Conservation (phyloP, 1,140 invertebrate genomes). For the Pachyrhynchus sulphureomaculatus region DNA sequence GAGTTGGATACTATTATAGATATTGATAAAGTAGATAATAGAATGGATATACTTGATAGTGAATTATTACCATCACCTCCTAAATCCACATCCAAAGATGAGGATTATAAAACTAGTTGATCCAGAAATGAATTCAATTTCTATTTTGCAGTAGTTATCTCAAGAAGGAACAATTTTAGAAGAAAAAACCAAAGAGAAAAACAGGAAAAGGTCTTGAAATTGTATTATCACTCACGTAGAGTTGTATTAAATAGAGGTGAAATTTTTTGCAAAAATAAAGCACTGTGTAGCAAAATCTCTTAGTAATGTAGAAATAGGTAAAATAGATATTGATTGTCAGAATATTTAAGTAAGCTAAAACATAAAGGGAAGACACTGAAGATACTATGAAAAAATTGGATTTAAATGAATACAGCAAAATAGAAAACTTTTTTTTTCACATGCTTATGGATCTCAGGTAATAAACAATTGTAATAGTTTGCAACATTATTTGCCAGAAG, state of each 20-base stretch:
- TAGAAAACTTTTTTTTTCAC: slow-evolving; percentile 30
- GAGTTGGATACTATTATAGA: no score
- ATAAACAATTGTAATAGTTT: no score
- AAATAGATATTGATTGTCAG: slow-evolving; percentile 6
- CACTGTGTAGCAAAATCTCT: slow-evolving; percentile 34
- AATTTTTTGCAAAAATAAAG: slow-evolving; percentile 37
- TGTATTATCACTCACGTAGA: neutral
- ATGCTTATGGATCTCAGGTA: slow-evolving; percentile 35
- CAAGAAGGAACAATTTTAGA: no score
- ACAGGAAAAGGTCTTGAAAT: neutral
- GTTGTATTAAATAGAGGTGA: slow-evolving; percentile 2
- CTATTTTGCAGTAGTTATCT: no score
- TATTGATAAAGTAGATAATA: no score
- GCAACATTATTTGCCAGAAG: no score
- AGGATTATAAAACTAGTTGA: no score
- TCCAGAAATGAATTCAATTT: no score
- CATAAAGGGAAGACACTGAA: neutral
- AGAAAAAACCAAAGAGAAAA: no score
- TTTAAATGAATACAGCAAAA: neutral
- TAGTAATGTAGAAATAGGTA: neutral
- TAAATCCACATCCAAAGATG: no score
- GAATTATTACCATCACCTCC: neutral
- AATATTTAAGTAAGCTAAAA: no score
- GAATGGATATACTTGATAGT: neutral
- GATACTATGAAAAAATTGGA: no score